Evolutionary conservation across 2,888 invertebrate species (phyloP), one percentile per base, ranked within the genome.

Genomic region (Seira sanloemensis): DNA sequence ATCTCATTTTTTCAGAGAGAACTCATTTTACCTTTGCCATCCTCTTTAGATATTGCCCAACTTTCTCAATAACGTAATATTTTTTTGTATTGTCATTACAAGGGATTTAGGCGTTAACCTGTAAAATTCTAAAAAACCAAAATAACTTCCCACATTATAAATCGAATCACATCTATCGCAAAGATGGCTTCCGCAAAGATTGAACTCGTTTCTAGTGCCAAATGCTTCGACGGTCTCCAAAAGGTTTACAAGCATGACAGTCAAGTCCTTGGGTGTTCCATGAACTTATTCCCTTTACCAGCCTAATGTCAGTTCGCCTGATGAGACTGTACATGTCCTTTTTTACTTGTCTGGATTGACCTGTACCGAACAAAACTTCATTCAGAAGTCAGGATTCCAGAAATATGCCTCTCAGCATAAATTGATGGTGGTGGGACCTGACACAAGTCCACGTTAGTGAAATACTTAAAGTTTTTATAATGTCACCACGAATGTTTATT

Each of bases 311-410:
- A 93, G 93, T 0, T 87, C 90, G 19, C 92, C 92, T 75, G 92
- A 92, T 18, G 93, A 93, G 89, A 90, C 77, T 86, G 92, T 96
- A 37, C 97, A 98, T 0, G 96, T 97, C 0, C 93, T 98, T 12
- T 98, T 97, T 91, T 98, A 95, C 93, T 92, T 98, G 0, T 98
- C 98, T 54, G 98, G 98, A 0, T 92, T 99, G 27, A 96, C 96
- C 0, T 87, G 87, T 58, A 85, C 68, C 12, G 98, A 99, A 91
- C 95, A 96, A 90, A 99, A 99, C 92, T 98, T 99, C 90, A 95
- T 98, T 86, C 94, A 96, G 73, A 99, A 99, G 92, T 94, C 97
- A 67, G 98, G 98, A n/a, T 96, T 96, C 86, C 99, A 99, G 92
- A 94, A 94, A 92, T 95, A 95, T 92, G 99, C 99, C 2, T 94